Evolutionary conservation across 2,113 vertebrate species (phyloP).

Genomic region (Trematocara zebra): DNA sequence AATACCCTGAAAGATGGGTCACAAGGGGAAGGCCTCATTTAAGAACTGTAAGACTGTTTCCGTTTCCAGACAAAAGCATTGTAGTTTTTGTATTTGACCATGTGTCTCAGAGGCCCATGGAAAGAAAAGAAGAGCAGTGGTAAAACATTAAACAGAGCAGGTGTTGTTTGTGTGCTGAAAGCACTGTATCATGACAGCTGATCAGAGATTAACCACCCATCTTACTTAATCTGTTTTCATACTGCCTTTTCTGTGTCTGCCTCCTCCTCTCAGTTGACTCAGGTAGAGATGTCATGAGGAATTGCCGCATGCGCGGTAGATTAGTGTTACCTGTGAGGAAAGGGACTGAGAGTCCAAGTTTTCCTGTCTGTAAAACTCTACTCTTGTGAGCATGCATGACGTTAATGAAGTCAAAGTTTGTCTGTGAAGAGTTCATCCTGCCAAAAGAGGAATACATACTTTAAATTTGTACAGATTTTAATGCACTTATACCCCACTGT

Average conservation of each 20-base stretch:
- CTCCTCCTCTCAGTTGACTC: constrained; percentile 50
- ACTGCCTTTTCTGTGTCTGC: background rate
- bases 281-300: constrained; percentile 45
- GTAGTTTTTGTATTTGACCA: constrained; percentile 15
- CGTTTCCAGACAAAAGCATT: background rate
- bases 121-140: background rate
- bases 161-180: background rate
- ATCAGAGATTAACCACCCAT: constrained; percentile 7
- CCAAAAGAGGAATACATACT: constrained; percentile 62
- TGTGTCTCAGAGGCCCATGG: background rate
- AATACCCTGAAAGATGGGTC: constrained; percentile 6
- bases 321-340: constrained; percentile 24
- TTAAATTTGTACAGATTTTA: constrained; percentile 58
- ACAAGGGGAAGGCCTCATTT: background rate
- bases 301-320: background rate
- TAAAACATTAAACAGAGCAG: background rate
- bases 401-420: constrained; percentile 48
- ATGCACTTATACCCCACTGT: constrained; percentile 59
- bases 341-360: constrained; percentile 6
- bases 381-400: background rate
- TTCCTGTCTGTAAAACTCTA: background rate
- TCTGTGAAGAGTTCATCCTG: constrained; percentile 66
- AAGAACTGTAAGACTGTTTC: constrained; percentile 1
- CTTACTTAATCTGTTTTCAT: background rate
- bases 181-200: background rate